Conservation (phyloP, 2,888 invertebrate species). For the Scaptomyza cyrtandrae region DNA sequence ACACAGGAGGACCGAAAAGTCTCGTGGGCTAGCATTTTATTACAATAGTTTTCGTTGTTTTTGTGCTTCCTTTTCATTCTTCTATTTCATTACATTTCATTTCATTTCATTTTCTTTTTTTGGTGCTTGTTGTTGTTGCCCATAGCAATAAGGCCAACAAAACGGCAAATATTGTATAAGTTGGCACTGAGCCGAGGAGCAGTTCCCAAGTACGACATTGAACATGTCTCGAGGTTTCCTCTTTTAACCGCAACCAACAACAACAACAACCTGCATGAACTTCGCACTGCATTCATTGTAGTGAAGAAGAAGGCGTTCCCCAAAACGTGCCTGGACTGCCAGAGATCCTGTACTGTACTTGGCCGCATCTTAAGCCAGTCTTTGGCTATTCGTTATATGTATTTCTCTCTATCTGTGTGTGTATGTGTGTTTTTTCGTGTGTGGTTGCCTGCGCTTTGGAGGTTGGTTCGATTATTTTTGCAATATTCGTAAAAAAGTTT, state of each 20-base stretch:
- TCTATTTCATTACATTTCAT: background rate
- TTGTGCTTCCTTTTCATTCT: slow-evolving; percentile 12
- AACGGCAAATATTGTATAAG: slow-evolving; percentile 56
- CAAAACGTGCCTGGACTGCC: slow-evolving; percentile 65
- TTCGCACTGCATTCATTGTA: slow-evolving; percentile 48
- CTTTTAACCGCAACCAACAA: background rate
- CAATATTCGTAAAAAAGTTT: background rate
- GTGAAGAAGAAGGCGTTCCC: slow-evolving; percentile 32
- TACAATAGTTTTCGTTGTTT: slow-evolving; percentile 37
- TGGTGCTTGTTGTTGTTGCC: slow-evolving; percentile 8
- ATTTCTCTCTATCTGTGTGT: slow-evolving; percentile 1
- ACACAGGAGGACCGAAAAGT: slow-evolving; percentile 7
- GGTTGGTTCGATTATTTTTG: slow-evolving; percentile 27
- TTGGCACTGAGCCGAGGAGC: slow-evolving; percentile 19
- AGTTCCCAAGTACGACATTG: slow-evolving; percentile 16
- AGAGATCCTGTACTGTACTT: slow-evolving; percentile 31
- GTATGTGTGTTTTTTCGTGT: slow-evolving; percentile 13
- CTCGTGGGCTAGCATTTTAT: slow-evolving; percentile 42
- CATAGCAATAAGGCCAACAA: slow-evolving; percentile 59
- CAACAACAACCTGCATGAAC: slow-evolving; percentile 46
- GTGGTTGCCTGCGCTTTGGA: slow-evolving; percentile 14
- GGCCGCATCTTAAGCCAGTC: slow-evolving; percentile 47
- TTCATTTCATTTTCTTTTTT: background rate
- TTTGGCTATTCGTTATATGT: slow-evolving; percentile 21
- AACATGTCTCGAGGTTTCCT: slow-evolving; percentile 47